phyloP scores from a whole-genome alignment of 2,888 invertebrate species.

The Trichopria drosophilae region DNA sequence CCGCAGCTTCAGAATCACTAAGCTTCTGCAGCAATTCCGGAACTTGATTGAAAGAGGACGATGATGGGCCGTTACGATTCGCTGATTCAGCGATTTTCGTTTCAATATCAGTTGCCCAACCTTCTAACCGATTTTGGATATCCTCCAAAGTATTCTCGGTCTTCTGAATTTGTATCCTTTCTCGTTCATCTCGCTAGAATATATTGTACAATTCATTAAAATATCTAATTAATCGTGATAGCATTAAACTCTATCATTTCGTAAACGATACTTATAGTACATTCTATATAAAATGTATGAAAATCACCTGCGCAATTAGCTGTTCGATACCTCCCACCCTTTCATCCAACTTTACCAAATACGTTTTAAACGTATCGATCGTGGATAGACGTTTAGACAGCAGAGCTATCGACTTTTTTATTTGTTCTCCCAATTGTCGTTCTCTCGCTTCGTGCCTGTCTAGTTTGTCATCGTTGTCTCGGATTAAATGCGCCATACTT shows the following conservation, averaged over 20 bases:
- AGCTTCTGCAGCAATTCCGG: constrained; percentile 42
- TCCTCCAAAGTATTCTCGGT: constrained; percentile 65
- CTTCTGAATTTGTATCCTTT: constrained; percentile 67
- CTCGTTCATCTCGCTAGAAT: constrained; percentile 67
- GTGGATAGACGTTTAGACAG: constrained; percentile 69
- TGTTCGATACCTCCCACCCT: constrained; percentile 77
- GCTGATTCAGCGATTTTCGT: constrained; percentile 58
- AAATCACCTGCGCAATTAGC: constrained; percentile 68
- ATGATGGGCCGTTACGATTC: constrained; percentile 33
- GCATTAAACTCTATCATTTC: no score
- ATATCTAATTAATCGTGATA: no score
- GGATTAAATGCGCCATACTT: constrained; percentile 78
- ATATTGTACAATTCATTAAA: background rate
- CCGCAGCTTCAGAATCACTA: constrained; percentile 40
- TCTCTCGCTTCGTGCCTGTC: constrained; percentile 84
- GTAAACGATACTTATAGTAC: background rate
- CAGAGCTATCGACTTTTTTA: constrained; percentile 72
- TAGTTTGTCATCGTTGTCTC: constrained; percentile 78
- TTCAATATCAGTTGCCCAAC: constrained; percentile 56
- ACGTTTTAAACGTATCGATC: constrained; percentile 68
- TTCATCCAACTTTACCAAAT: constrained; percentile 74
- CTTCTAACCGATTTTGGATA: constrained; percentile 60
- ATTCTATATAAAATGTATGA: constrained; percentile 1
- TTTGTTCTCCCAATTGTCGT: constrained; percentile 74
- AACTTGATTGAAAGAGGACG: constrained; percentile 32